These are phyloP conservation scores for Lepilemur septentrionalis DNA, from an alignment of 2,797 vertebrate genomes.

Conservation along the genomic window DNA sequence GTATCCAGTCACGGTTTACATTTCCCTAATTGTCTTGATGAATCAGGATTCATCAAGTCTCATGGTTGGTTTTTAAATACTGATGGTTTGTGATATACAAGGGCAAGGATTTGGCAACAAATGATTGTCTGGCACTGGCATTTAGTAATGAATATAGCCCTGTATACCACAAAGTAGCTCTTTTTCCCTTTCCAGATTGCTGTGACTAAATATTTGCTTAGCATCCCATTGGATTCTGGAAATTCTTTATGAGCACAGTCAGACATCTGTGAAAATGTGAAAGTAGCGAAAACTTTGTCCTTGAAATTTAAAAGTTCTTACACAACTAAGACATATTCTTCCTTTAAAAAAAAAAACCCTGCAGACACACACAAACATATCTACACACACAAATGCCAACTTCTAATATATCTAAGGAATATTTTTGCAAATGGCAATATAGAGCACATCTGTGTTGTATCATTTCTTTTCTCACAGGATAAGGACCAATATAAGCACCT, in stretches of 20 bases:
- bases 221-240: background rate
- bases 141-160: background rate
- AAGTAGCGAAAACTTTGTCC: slow-evolving; percentile 14
- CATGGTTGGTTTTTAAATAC: background rate
- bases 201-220: slow-evolving; percentile 8
- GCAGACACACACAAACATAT: background rate
- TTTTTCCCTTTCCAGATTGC: background rate
- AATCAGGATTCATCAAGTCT: background rate
- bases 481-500: background rate
- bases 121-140: background rate
- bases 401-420: slow-evolving; percentile 1
- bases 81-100: background rate
- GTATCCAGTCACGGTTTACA: slow-evolving; percentile 21
- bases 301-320: slow-evolving; percentile 1
- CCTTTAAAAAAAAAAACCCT: background rate
- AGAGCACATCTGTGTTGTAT: slow-evolving; percentile 2
- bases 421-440: background rate
- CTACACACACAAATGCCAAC: background rate
- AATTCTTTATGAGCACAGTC: slow-evolving; percentile 41
- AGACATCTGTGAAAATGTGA: slow-evolving; percentile 30
- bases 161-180: background rate
- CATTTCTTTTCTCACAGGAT: background rate
- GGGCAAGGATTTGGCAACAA: background rate
- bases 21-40: background rate
- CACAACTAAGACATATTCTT: background rate